A percentile compares a stretch with the other conserved stretches of the same genome.
Evolutionary conservation across 2,113 vertebrate species (phyloP).

Genomic region (Aegotheles bennettii): DNA sequence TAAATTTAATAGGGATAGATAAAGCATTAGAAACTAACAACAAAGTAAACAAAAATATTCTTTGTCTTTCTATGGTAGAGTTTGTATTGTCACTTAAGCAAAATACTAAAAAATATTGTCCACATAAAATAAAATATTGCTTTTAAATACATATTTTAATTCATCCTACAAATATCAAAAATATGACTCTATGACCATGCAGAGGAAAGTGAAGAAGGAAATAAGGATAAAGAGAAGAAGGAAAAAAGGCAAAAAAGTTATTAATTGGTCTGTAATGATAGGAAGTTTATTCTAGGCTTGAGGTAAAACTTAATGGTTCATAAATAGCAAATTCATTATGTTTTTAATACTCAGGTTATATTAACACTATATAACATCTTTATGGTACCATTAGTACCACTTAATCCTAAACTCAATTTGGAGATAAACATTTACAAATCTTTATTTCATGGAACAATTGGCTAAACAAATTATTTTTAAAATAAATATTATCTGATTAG

Average conservation of each 20-base stretch:
- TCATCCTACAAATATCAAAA: background rate
- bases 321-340: constrained; percentile 78
- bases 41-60: background rate
- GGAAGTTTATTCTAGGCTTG: constrained; percentile 71
- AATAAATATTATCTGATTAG: constrained; percentile 65
- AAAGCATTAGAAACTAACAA: background rate
- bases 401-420: constrained; percentile 58
- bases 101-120: background rate
- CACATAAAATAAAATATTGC: background rate
- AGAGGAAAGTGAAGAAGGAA: background rate
- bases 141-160: background rate
- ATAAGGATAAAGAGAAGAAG: background rate
- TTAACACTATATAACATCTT: constrained; percentile 77
- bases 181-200: background rate
- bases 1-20: background rate
- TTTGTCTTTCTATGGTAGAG: background rate
- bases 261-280: constrained; percentile 66
- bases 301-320: constrained; percentile 75
- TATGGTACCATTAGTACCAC: constrained; percentile 69
- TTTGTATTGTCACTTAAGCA: background rate
- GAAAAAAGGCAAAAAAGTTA: background rate
- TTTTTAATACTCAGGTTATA: constrained; percentile 76
- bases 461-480: constrained; percentile 60
- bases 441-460: constrained; percentile 60
- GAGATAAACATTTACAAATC: constrained; percentile 66